Base-by-base conservation (phyloP, 2,888 invertebrate species). In the Athrips mouffetella region DNA sequence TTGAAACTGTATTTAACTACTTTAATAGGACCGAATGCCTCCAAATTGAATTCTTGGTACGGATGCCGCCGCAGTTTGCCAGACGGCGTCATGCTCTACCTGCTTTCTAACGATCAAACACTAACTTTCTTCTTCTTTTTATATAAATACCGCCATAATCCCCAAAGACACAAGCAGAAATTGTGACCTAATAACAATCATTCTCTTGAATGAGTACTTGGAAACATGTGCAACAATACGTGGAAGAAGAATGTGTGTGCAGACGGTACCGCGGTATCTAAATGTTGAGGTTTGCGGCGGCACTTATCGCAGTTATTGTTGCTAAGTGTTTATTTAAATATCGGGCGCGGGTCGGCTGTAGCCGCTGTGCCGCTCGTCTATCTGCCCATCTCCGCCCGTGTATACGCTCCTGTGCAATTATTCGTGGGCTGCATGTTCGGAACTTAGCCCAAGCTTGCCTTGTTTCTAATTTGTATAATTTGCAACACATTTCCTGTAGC, bases 291-390 rank as follows among this genome's bases (percentile, higher is more conserved):
- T 71, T 70, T 63, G 65, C 63, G 65, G 65, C 63, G 65, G 64
- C 70, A 70, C 66, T 73, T 79, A 80, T 77, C 81, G 76, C 73
- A 58, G 66, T 73, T 80, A 79, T 81, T 79, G 80, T 80, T 68
- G 70, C 73, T 76, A 77, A 81, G 80, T 80, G 80, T 81, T 80
- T 80, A 77, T 80, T 80, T 78, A 78, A 76, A 74, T 73, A 70
- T 64, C 59, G 39, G 47, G 48, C 51, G 54, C 57, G 59, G 52
- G 54, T 59, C 57, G 54, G 48, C 51, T 37, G 33, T 53, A 47
- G 29, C 48, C 49, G 57, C 58, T 60, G 51, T 54, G 59, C 57
- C 53, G 55, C 54, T 42, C 51, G 48, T 55, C 63, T 71, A 68
- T 71, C 73, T 53, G 65, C 58, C 44, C 68, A 70, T 71, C 67